Evolutionary conservation across 2,888 invertebrate genomes (phyloP), one percentile per base, ranked within the genome.

Genomic region (Yponomeuta evonymella): DNA sequence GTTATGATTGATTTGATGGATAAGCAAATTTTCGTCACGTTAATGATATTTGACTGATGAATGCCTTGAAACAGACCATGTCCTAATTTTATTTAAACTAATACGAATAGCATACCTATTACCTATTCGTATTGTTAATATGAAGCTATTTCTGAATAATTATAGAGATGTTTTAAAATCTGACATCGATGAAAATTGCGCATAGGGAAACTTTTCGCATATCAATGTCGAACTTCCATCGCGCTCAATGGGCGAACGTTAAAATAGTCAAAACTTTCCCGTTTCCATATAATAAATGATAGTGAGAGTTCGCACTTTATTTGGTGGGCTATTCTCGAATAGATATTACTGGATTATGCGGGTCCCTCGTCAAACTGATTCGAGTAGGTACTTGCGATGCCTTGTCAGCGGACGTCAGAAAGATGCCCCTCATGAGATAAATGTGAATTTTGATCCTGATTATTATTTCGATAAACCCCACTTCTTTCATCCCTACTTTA

Each of bases 201-300:
- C 15, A 62, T 62, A 62, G 23, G 43, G 51, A 58, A 58, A 58
- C 51, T 58, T 58, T 58, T 12, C 51, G 51, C 51, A 58, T 58
- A 58, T 58, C 51, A 64, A 10, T 64, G 64, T n/a, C 10, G 29
- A 30, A 64, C 10, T 64, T 30, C 64, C 64, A 11, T 29, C 29
- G 30, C 30, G 81, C 79, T 83, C 79, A 79, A 80, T 79, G 75
- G 76, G 72, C 70, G 72, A 3, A 58, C 15, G 51, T 58, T 58
- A 58, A 58, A 58, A 58, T 58, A 58, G 51, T 58, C 12, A 58
- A 58, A 58, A 58, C 51, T 58, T 58, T 58, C 15, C 51, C 51
- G 51, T 58, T 58, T 58, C 51, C 15, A 15, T 15, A 58, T 58
- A 58, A 58, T 58, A 58, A 58, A 58, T 58, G 51, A 58, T 15